Evolutionary conservation across 2,888 invertebrate species (phyloP).

Genomic region (Cataglyphis rosenhaueri): DNA sequence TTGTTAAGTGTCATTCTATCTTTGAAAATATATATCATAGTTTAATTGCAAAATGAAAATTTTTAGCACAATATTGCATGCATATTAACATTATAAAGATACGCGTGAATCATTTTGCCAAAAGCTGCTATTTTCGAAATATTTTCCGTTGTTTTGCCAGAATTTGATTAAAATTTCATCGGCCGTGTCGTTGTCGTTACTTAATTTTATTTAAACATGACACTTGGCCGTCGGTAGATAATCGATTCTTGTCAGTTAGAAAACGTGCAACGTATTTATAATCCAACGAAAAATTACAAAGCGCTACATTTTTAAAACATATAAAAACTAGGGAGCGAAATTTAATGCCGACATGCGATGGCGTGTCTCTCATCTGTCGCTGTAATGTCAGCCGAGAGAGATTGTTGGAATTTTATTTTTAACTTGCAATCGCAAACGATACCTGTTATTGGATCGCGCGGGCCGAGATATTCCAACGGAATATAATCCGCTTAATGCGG

Average conservation of each 20-base stretch:
- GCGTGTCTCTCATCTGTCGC: constrained; percentile 9
- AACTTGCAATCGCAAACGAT: constrained; percentile 35
- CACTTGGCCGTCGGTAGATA: background rate
- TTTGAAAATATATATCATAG: background rate
- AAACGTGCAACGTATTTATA: constrained; percentile 8
- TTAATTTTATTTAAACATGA: constrained; percentile 22
- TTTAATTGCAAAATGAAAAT: constrained; percentile 12
- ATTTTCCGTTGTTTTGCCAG: background rate
- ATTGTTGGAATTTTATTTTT: constrained; percentile 40
- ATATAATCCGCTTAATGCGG: constrained; percentile 48
- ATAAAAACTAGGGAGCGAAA: constrained; percentile 1
- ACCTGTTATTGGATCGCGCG: constrained; percentile 27
- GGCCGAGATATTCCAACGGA: constrained; percentile 32
- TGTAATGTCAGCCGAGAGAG: constrained; percentile 26
- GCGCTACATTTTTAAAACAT: constrained; percentile 8
- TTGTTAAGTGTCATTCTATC: background rate
- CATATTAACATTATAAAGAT: background rate
- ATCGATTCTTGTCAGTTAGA: constrained; percentile 30
- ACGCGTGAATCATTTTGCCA: background rate
- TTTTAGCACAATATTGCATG: background rate
- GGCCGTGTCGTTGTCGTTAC: background rate
- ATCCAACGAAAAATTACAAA: constrained; percentile 17
- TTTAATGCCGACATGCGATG: constrained; percentile 19
- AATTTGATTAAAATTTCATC: constrained; percentile 34
- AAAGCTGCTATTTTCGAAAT: background rate